Evolutionary conservation across 37 sponge, comb jelly and placozoan genomes (phyloP), one percentile per base, ranked within the genome.

Genomic region (Oopsacas minuta): DNA sequence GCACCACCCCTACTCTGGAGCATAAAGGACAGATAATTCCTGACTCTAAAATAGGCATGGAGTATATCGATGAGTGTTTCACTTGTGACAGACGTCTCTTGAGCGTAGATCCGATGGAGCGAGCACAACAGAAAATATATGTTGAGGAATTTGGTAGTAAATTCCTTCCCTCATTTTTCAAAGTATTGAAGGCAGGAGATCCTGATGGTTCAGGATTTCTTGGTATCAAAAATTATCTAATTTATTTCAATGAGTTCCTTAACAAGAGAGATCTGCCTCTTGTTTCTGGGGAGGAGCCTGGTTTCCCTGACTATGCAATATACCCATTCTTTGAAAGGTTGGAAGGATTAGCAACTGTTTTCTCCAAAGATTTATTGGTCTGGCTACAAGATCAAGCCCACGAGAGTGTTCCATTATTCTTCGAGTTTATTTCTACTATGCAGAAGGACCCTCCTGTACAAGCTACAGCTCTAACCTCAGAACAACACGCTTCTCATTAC

Each of bases 1-100:
- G 89, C 0, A 52, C 85, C 53, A 89, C 89, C 7, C 93, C 93
- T 0, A 52, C 86, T 22, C 34, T 90, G 17, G 89, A 93, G 42
- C 89, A 86, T 34, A 87, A 90, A 22, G 93, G 93, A 30, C 81
- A 87, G 8, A 20, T 84, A 36, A 85, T 93, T 35, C 49, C 85
- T 0, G 93, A 93, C 37, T 93, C 93, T 23, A 83, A 69, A 36
- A 85, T 93, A 22, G 84, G 28, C 75, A 61, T 61, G 75, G 75
- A 61, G 75, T 61, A 61, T 34, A 34, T 61, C 32, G 75, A 61
- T 34, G 75, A 61, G 75, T 61, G 75, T 34, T 61, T 61, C 30
- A 25, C 20, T 32, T 25, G 28, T 3, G 75, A 61, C 75, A 10
- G 30, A 10, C 75, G 75, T 12, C 20, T 61, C 1, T 34, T 61